phyloP scores from a whole-genome alignment of 2,113 vertebrate species.

The Strix uralensis region DNA sequence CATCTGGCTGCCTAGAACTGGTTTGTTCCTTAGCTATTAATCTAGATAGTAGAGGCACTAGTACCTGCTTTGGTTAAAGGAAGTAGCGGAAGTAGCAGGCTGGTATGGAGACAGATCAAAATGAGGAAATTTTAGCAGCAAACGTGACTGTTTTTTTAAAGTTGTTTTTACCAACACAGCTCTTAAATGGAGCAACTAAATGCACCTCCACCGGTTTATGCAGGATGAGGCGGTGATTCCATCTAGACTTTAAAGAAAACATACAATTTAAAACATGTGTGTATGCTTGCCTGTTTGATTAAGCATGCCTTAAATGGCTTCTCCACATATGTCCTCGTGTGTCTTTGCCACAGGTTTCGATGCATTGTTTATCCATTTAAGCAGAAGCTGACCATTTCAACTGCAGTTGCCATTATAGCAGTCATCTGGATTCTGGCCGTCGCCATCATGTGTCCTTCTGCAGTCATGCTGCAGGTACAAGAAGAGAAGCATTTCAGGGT shows the following conservation, averaged over 20 bases:
- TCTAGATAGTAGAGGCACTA: not conserved
- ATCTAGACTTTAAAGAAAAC: not conserved
- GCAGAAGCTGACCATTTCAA: constrained; percentile 84
- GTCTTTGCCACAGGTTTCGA: constrained; percentile 78
- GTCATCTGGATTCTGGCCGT: constrained; percentile 89
- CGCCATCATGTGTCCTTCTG: constrained; percentile 89
- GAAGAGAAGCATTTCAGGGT: constrained; percentile 83
- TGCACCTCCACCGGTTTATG: not conserved
- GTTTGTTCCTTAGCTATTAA: not conserved
- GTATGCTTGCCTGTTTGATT: not conserved
- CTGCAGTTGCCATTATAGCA: constrained; percentile 74
- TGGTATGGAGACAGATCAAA: not conserved
- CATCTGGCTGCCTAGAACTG: not conserved
- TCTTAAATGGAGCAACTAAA: not conserved
- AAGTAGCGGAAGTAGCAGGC: not conserved
- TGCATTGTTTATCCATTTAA: constrained; percentile 90
- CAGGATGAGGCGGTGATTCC: not conserved
- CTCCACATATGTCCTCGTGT: not conserved
- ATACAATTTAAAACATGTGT: accelerated
- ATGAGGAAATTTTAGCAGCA: not conserved
- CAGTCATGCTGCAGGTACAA: constrained; percentile 86
- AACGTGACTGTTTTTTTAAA: not conserved
- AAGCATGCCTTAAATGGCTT: accelerated
- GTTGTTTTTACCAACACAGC: not conserved
- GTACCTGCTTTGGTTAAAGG: not conserved